Conservation (phyloP, 2,113 vertebrate genomes). For the Bubo scandiacus region DNA sequence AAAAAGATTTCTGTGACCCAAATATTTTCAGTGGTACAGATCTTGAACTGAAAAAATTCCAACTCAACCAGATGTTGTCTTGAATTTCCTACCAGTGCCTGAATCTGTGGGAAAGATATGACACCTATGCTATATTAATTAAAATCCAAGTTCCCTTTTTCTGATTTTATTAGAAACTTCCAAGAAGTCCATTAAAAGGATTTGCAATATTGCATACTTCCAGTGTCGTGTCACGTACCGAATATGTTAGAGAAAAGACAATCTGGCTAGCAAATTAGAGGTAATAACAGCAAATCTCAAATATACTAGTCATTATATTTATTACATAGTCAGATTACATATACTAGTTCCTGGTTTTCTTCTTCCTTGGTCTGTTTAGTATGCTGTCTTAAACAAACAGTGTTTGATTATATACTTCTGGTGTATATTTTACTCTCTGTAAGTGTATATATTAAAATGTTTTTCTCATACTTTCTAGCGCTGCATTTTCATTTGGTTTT, state of each 20-base stretch:
- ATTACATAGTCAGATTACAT: slow-evolving; percentile 46
- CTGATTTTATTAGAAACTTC: not conserved
- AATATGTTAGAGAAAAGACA: slow-evolving; percentile 41
- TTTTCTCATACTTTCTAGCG: not conserved
- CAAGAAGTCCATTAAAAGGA: not conserved
- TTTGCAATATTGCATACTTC: not conserved
- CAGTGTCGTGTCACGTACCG: not conserved
- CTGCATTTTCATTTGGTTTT: slow-evolving; percentile 25
- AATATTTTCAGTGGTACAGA: slow-evolving; percentile 13
- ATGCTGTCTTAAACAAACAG: not conserved
- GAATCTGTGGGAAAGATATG: slow-evolving; percentile 1
- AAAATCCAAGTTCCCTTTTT: not conserved
- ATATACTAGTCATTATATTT: slow-evolving; percentile 17
- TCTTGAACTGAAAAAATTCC: not conserved
- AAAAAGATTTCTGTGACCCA: slow-evolving; percentile 34
- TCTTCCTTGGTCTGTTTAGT: not conserved
- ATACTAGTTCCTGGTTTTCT: slow-evolving; percentile 3
- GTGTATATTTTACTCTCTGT: slow-evolving; percentile 39
- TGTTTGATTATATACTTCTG: not conserved
- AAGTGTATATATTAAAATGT: not conserved
- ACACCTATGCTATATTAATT: slow-evolving; percentile 23
- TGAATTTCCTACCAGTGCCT: not conserved
- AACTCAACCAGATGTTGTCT: not conserved
- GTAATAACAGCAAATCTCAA: slow-evolving; percentile 43
- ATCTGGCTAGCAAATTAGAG: slow-evolving; percentile 41